Evolutionary conservation across 2,113 vertebrate genomes (phyloP), one percentile per base, ranked within the genome.

Genomic region (Cervus canadensis): DNA sequence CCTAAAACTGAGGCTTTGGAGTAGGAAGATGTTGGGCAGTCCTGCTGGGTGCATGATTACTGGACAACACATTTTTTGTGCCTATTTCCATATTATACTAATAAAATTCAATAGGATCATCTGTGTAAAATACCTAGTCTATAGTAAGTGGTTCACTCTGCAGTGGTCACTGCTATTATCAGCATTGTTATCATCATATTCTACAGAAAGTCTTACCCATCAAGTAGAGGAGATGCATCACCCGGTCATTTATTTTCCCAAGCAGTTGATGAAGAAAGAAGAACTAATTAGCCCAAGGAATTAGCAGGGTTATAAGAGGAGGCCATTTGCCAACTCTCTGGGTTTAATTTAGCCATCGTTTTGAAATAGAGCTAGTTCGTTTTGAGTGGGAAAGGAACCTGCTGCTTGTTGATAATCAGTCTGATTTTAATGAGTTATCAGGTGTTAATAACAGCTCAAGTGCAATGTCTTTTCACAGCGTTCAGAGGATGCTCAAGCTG

Each of bases 341-440:
- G 40, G 48, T 30, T 94, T 95, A 64, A 93, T 89, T 81, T 83
- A 88, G 79, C 64, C 40, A 76, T 86, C 19, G 30, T 45, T 78
- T 89, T 26, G 33, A 15, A 89, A 48, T 0, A 4, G 59, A 91
- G 52, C 83, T 54, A 84, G 25, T 71, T 43, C 19, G 0, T 36
- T 76, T 40, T 40, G 43, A 74, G 64, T 84, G 97, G 60, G 78
- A 91, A 90, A 85, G 79, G 59, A 87, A 19, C 48, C 82, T 59
- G 62, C 89, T 91, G 93, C 50, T 90, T 88, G 82, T 95, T 89
- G 95, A 93, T 94, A 88, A 91, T 97, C 89, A 93, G 86, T 94
- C 33, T 94, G 76, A 95, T 96, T 98, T 50, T 95, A 92, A 64
- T 96, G 95, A 91, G 97, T 97, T 98, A 87, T 97, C 94, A 97